Evolutionary conservation across 2,888 invertebrate genomes (phyloP).

Genomic region (Holacanthella duospinosa): DNA sequence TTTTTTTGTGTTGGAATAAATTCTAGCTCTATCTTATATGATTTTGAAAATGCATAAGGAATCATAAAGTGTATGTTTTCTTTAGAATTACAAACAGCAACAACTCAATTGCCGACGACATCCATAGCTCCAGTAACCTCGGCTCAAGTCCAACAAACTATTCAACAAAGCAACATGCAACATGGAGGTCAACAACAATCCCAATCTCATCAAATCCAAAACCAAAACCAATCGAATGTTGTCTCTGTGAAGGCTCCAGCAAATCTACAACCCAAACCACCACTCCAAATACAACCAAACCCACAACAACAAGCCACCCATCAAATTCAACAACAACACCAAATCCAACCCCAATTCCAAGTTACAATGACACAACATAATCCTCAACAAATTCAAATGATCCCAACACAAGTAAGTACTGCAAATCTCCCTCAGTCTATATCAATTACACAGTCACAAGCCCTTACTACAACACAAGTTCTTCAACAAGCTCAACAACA

Average conservation of each 20-base stretch:
- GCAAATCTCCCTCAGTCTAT: conserved; percentile 26
- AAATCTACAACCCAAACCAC: conserved; percentile 33
- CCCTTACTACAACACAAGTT: conserved; percentile 27
- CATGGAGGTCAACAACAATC: conserved; percentile 37
- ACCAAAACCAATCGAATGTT: conserved; percentile 19
- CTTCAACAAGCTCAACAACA: conserved; percentile 41
- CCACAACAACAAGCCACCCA: conserved; percentile 16
- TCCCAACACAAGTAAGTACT: conserved; percentile 26
- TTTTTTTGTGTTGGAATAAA: too few relatives aligned
- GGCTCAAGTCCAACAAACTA: conserved; percentile 9
- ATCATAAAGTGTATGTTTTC: background rate
- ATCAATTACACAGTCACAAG: conserved; percentile 21
- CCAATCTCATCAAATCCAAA: conserved; percentile 20
- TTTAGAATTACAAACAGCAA: conserved; percentile 41
- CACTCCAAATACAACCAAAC: conserved; percentile 32
- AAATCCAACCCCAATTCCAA: conserved; percentile 35
- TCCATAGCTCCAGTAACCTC: conserved; percentile 44
- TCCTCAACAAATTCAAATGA: conserved; percentile 34
- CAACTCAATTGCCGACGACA: conserved; percentile 41
- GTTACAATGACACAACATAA: conserved; percentile 27
- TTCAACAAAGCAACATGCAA: conserved; percentile 37
- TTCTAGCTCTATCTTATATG: background rate
- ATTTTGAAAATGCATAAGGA: background rate
- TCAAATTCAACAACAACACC: conserved; percentile 30
- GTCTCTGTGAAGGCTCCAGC: conserved; percentile 28